These are phyloP conservation scores for Peromyscus eremicus DNA, from an alignment of 2,797 vertebrate genomes.

Conservation along the genomic window DNA sequence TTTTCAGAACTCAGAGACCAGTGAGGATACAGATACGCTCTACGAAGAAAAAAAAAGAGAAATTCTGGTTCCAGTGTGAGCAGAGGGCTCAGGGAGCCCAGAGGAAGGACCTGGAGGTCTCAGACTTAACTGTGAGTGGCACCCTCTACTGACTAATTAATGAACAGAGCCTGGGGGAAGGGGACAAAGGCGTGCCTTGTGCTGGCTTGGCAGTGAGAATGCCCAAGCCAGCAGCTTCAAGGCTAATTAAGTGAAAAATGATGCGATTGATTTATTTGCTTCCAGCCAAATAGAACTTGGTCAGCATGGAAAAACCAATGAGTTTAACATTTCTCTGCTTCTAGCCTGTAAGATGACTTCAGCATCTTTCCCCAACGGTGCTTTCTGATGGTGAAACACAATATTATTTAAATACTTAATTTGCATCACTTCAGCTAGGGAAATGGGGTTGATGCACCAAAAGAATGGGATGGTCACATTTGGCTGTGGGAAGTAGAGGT, in stretches of 20 bases:
- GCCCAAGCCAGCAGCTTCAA: constrained; percentile 62
- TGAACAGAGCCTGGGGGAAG: not conserved
- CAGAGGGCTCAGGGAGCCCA: not conserved
- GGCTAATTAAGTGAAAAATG: constrained; percentile 77
- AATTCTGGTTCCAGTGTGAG: not conserved
- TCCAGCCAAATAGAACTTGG: constrained; percentile 63
- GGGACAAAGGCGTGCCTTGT: not conserved
- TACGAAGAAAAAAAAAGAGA: not conserved
- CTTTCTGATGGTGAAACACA: not conserved
- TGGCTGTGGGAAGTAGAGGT: not conserved
- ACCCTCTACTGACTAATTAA: not conserved
- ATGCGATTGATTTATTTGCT: constrained; percentile 75
- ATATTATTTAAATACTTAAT: constrained; percentile 20
- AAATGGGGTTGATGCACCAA: not conserved
- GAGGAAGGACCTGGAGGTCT: not conserved
- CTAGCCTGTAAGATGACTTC: constrained; percentile 38
- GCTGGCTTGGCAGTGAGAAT: constrained; percentile 35
- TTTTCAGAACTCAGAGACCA: not conserved
- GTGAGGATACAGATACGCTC: not conserved
- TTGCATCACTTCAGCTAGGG: not conserved
- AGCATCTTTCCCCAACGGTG: not conserved
- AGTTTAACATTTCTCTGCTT: constrained; percentile 52
- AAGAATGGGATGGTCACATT: not conserved
- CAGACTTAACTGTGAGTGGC: not conserved
- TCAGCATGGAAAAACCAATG: constrained; percentile 72